Evolutionary conservation across 1,140 invertebrate species (phyloP).

Genomic region (Mamestra configurata): DNA sequence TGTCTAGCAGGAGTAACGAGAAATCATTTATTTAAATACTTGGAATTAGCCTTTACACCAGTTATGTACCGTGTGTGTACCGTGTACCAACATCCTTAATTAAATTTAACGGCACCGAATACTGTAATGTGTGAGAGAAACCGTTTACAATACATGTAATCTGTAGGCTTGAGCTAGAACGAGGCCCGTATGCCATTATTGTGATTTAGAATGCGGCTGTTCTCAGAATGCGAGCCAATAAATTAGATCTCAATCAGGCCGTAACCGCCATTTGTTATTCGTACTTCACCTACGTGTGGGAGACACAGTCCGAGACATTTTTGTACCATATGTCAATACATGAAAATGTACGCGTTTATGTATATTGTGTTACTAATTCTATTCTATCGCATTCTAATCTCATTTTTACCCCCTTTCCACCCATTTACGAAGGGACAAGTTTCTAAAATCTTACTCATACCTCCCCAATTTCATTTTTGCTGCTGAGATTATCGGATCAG

Average conservation of each 20-base stretch:
- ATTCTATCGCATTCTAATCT: too few relatives aligned
- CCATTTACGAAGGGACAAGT: too few relatives aligned
- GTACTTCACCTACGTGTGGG: constrained; percentile 60
- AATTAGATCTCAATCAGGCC: constrained; percentile 84
- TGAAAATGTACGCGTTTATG: background rate
- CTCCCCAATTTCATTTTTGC: too few relatives aligned
- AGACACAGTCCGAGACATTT: constrained; percentile 51
- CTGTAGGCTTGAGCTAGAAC: constrained; percentile 58
- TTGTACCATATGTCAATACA: constrained; percentile 47
- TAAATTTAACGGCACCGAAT: constrained; percentile 37
- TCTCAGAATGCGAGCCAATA: constrained; percentile 79
- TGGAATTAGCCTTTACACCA: background rate
- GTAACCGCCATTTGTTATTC: constrained; percentile 79
- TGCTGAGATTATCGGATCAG: too few relatives aligned
- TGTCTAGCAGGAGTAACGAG: background rate
- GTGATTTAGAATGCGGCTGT: constrained; percentile 81
- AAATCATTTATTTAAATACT: background rate
- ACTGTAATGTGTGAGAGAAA: constrained; percentile 45
- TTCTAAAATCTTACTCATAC: too few relatives aligned
- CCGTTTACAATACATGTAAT: constrained; percentile 55
- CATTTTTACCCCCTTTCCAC: too few relatives aligned
- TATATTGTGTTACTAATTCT: too few relatives aligned
- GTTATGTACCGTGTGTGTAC: constrained; percentile 13
- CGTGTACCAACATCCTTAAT: constrained; percentile 30
- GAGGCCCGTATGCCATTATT: constrained; percentile 77